A percentile compares a stretch with the other conserved stretches of the same genome.
Evolutionary conservation across 1,140 invertebrate genomes (phyloP).

Genomic region (Hetaerina americana): DNA sequence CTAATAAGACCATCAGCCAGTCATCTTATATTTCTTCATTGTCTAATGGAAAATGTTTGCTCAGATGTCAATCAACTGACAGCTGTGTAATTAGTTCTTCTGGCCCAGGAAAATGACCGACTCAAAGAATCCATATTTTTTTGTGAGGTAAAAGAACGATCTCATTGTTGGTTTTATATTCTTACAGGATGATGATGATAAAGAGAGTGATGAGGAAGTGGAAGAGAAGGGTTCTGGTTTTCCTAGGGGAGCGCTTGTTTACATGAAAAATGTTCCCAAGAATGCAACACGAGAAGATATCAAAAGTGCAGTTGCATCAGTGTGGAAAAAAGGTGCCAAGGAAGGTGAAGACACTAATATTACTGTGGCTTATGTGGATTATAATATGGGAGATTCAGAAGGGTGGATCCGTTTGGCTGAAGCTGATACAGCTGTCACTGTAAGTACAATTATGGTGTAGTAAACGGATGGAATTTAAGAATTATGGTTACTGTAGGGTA

Average conservation of each 20-base stretch:
- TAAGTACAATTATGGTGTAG: too few relatives aligned
- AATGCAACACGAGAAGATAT: slow-evolving; percentile 54
- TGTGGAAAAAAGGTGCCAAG: slow-evolving; percentile 17
- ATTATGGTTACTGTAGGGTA: too few relatives aligned
- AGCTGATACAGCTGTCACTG: slow-evolving; percentile 42
- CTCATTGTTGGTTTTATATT: neutral
- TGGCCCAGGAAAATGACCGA: too few relatives aligned
- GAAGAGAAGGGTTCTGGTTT: slow-evolving; percentile 32
- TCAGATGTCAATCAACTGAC: too few relatives aligned
- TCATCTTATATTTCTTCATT: too few relatives aligned
- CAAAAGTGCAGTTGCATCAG: slow-evolving; percentile 27
- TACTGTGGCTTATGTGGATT: slow-evolving; percentile 60
- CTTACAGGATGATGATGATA: slow-evolving; percentile 8
- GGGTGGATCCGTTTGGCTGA: slow-evolving; percentile 55
- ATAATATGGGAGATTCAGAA: slow-evolving; percentile 51
- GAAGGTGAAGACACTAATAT: slow-evolving; percentile 42
- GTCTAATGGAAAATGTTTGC: too few relatives aligned
- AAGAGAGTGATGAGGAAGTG: slow-evolving; percentile 23
- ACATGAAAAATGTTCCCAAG: slow-evolving; percentile 45
- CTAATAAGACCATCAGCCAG: too few relatives aligned
- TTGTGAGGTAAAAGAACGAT: slow-evolving; percentile 2
- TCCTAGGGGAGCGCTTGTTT: slow-evolving; percentile 54
- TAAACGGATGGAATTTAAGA: too few relatives aligned
- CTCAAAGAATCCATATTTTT: too few relatives aligned
- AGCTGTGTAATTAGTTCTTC: too few relatives aligned